A percentile compares a stretch with the other conserved stretches of the same genome.
Conservation (phyloP, 1,140 invertebrate genomes). For the Panulirus ornatus region DNA sequence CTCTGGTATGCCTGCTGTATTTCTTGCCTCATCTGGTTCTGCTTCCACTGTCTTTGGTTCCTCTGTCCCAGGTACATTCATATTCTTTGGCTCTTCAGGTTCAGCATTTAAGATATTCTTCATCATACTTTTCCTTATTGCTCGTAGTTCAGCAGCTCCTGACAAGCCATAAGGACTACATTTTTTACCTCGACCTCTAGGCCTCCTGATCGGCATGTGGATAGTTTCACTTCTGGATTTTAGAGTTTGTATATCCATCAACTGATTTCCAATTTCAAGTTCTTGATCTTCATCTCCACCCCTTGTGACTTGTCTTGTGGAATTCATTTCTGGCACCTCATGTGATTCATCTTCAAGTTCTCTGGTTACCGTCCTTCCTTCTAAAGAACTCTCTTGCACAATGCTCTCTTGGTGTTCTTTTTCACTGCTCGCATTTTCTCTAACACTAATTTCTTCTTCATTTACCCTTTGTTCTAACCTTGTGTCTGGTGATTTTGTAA, state of each 20-base stretch:
- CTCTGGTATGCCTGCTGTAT: not conserved
- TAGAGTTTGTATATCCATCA: not conserved
- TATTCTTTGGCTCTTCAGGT: not conserved
- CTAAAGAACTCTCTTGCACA: not conserved
- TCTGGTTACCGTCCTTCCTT: not conserved
- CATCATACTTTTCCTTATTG: constrained; percentile 74
- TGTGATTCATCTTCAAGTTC: not conserved
- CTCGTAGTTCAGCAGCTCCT: constrained; percentile 70
- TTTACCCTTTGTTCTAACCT: not conserved
- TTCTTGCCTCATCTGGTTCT: not conserved
- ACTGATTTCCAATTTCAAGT: not conserved
- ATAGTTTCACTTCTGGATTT: not conserved
- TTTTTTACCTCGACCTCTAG: constrained; percentile 52
- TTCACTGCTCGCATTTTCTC: not conserved
- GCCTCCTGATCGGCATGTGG: not conserved
- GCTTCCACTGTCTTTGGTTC: not conserved
- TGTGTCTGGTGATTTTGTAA: not conserved
- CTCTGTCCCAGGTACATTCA: not conserved
- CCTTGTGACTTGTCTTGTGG: not conserved
- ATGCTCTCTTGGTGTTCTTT: not conserved
- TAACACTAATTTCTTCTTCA: not conserved
- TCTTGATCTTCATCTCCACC: constrained; percentile 11
- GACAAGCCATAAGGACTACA: constrained; percentile 60
- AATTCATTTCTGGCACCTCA: not conserved
- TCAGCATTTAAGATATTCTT: constrained; percentile 49